Evolutionary conservation across 2,113 vertebrate species (phyloP), one percentile per base, ranked within the genome.

Genomic region (Lampris incognitus): DNA sequence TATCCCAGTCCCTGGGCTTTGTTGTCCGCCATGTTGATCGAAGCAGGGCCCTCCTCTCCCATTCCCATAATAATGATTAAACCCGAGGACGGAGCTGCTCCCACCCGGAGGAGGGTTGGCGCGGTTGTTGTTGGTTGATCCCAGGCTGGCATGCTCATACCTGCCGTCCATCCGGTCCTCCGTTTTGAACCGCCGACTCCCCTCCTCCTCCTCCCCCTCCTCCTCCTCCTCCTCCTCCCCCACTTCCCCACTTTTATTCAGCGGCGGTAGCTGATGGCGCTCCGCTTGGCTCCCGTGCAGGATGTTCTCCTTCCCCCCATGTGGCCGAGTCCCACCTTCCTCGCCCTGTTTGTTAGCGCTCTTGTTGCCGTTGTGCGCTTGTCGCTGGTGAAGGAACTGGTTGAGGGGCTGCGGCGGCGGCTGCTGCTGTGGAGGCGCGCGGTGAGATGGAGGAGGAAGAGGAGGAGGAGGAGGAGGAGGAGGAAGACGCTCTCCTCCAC

Each of bases 1-100:
- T 57, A 97, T 89, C 94, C 96, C 94, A 90, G 95, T 94, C 94
- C 95, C 95, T 91, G 95, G 89, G 96, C 96, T 98, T 97, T 98
- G 97, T 98, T 98, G 96, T 97, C 97, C 96, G 96, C 97, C 97
- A 98, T 98, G 96, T 98, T 98, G 97, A 96, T 97, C 95, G 93
- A 95, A 96, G 95, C 95, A 93, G 93, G 96, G 96, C 95, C 96
- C 96, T 88, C 94, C 95, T 95, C 96, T 94, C 94, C 93, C 94
- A 94, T 91, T 88, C 92, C 95, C 95, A 90, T 95, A 96, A 94
- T 96, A 96, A 95, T 94, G 89, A 93, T 95, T 95, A 91, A 95
- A 95, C 92, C 94, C 96, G 78, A 93, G 78, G 83, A 89, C 94
- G 64, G 94, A 93, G 89, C 94, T 90, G 94, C 84, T 94, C 86